These are phyloP conservation scores for Plemyria rubiginata DNA, from an alignment of 2,888 invertebrate species.

Conservation along the genomic window DNA sequence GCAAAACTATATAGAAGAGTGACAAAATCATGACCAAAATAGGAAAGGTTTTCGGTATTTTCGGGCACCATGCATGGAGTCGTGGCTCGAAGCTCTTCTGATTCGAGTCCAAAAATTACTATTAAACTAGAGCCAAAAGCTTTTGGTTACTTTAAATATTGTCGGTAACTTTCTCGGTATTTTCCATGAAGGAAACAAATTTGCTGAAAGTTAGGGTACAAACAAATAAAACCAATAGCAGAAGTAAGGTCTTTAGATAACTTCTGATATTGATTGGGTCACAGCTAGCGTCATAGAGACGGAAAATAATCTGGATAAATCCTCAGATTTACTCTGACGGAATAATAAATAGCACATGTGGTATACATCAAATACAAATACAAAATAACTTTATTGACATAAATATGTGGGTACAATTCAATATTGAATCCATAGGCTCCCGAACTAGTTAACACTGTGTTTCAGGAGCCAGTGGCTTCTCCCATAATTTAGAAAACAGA, in stretches of 20 bases:
- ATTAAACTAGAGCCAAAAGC: neutral
- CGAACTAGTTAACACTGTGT: too few species aligned
- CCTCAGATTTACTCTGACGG: neutral
- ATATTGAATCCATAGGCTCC: too few species aligned
- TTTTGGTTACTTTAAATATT: neutral
- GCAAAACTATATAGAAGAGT: too few species aligned
- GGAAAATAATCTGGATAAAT: slow-evolving; percentile 1
- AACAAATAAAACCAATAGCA: neutral
- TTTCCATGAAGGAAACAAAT: neutral
- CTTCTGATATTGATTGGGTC: neutral
- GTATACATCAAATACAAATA: too few species aligned
- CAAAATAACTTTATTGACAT: too few species aligned
- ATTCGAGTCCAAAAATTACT: neutral
- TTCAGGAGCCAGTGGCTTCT: too few species aligned
- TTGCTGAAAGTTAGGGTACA: neutral
- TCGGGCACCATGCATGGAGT: neutral
- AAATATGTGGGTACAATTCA: too few species aligned
- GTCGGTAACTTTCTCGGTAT: neutral
- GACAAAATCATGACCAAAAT: too few species aligned
- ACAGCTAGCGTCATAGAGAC: neutral
- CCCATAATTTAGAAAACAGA: too few species aligned
- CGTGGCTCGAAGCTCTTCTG: neutral
- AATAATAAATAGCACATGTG: neutral
- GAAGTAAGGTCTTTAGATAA: neutral
- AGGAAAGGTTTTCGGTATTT: too few species aligned